A percentile compares a stretch with the other conserved stretches of the same genome.
Conservation (phyloP, 2,797 vertebrate genomes). For the Sylvilagus floridanus region DNA sequence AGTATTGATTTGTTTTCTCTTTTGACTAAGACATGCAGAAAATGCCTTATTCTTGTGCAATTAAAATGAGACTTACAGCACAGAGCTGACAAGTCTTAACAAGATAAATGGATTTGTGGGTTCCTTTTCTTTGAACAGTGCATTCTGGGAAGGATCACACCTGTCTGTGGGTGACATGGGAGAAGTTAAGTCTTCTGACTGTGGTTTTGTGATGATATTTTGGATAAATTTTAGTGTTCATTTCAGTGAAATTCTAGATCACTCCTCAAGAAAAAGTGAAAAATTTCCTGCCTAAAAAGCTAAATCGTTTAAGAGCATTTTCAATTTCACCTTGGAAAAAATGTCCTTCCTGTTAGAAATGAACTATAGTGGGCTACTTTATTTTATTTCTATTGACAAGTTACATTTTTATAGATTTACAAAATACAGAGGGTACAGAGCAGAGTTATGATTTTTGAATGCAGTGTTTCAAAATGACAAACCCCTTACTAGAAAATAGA, state of each 20-base stretch:
- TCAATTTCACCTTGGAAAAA: constrained; percentile 23
- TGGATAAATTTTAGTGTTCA: background rate
- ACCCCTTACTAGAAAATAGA: background rate
- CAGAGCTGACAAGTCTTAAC: constrained; percentile 14
- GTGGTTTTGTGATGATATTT: constrained; percentile 41
- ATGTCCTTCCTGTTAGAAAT: background rate
- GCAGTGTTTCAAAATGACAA: background rate
- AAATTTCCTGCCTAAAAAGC: background rate
- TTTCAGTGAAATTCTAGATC: constrained; percentile 36
- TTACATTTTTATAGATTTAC: too few species aligned
- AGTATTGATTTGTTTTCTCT: constrained; percentile 39
- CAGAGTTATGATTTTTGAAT: too few species aligned
- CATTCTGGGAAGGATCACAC: background rate
- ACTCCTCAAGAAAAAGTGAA: background rate
- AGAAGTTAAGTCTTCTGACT: background rate
- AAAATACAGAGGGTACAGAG: too few species aligned
- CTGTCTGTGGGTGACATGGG: background rate
- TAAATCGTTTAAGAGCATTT: background rate
- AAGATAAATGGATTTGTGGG: constrained; percentile 13
- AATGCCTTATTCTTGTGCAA: background rate
- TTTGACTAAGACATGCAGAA: background rate
- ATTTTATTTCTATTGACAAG: too few species aligned
- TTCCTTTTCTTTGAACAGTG: constrained; percentile 42
- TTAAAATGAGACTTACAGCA: constrained; percentile 50
- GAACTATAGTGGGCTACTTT: background rate